Conservation (phyloP, 2,888 invertebrate genomes). For the Labia minor region DNA sequence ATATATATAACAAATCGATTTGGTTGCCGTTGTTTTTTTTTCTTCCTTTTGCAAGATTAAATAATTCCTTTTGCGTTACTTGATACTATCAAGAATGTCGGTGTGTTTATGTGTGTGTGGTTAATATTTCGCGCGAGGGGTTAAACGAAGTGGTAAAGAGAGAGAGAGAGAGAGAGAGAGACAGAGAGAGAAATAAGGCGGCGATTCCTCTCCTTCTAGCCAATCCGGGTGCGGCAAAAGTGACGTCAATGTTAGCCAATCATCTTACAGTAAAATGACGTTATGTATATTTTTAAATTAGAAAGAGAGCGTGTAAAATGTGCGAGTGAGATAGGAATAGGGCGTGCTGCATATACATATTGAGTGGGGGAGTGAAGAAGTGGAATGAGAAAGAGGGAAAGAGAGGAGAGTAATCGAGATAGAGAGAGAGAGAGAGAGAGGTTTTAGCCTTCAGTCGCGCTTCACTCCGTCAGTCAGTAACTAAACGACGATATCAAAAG, state of each 20-base stretch:
- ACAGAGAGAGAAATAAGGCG: too few species aligned
- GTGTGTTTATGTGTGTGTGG: background rate
- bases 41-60: background rate
- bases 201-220: background rate
- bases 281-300: background rate
- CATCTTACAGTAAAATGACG: background rate
- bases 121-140: conserved; percentile 5
- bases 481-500: background rate
- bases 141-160: background rate
- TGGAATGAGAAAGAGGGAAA: background rate
- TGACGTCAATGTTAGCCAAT: background rate
- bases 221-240: background rate
- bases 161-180: background rate
- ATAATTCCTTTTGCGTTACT: conserved; percentile 1
- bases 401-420: background rate
- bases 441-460: background rate
- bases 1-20: background rate
- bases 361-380: background rate
- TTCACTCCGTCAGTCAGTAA: background rate
- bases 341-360: background rate
- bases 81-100: background rate
- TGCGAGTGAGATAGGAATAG: background rate
- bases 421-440: conserved; percentile 1
- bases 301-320: background rate
- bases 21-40: background rate